These are phyloP conservation scores for Heterotis niloticus DNA, from an alignment of 2,113 vertebrate genomes.

Conservation along the genomic window DNA sequence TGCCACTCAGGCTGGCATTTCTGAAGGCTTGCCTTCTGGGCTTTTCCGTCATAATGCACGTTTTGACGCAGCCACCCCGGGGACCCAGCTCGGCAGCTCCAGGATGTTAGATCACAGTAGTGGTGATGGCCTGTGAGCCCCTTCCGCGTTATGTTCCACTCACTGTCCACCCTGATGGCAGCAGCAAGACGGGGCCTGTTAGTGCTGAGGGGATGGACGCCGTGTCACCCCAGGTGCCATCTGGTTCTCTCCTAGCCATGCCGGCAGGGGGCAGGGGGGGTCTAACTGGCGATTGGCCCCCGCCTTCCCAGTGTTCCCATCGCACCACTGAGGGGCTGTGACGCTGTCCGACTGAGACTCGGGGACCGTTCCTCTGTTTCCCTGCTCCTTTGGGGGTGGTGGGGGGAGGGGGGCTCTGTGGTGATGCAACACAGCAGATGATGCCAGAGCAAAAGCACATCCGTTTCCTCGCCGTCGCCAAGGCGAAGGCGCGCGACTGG, in stretches of 20 bases:
- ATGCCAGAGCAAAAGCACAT: conserved; percentile 23
- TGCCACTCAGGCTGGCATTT: not conserved
- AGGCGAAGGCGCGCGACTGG: conserved; percentile 18
- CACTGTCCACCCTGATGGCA: conserved; percentile 9
- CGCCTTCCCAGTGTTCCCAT: conserved; percentile 40
- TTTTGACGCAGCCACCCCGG: not conserved
- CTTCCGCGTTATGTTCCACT: not conserved
- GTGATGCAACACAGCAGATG: conserved; percentile 37
- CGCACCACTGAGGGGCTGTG: conserved; percentile 36
- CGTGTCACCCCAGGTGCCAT: conserved; percentile 48
- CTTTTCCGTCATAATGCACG: not conserved
- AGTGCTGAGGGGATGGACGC: conserved; percentile 50
- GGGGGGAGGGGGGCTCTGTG: conserved; percentile 24
- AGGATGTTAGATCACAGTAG: not conserved
- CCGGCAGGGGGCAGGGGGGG: conserved; percentile 32
- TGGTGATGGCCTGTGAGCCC: not conserved
- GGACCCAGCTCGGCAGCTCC: not conserved
- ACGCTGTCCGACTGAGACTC: conserved; percentile 32
- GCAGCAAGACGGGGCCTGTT: conserved; percentile 53
- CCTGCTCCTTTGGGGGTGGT: conserved; percentile 24
- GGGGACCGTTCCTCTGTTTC: conserved; percentile 31
- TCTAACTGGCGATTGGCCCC: conserved; percentile 39
- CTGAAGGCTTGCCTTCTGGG: not conserved
- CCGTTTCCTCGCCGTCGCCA: conserved; percentile 13
- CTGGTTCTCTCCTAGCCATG: conserved; percentile 47